phyloP scores from a whole-genome alignment of 2,797 vertebrate species.

The Myoxocephalus aenaeus region DNA sequence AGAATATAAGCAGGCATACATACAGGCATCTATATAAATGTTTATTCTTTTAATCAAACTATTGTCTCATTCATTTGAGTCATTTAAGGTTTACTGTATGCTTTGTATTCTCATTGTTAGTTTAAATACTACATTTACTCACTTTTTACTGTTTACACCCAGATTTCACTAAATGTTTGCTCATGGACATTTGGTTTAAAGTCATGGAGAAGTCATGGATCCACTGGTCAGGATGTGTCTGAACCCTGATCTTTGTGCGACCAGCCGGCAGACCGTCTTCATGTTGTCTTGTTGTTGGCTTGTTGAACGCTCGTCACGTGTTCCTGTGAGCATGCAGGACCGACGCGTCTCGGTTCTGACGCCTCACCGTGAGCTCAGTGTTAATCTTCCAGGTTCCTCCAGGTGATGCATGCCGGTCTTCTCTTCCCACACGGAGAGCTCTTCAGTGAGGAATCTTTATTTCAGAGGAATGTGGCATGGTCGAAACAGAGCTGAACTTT shows the following conservation, averaged over 20 bases:
- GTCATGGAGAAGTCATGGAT: too few relatives aligned
- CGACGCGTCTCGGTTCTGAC: slow-evolving; percentile 64
- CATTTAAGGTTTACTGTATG: too few relatives aligned
- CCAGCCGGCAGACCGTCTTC: background rate
- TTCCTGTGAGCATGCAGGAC: slow-evolving; percentile 17
- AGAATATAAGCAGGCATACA: too few relatives aligned
- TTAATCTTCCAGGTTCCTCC: slow-evolving; percentile 82
- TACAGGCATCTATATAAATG: too few relatives aligned
- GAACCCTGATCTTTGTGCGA: background rate
- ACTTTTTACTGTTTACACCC: too few relatives aligned
- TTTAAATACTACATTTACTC: too few relatives aligned
- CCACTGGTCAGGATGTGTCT: too few relatives aligned
- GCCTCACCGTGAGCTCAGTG: slow-evolving; percentile 50
- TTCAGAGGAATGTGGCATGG: slow-evolving; percentile 57
- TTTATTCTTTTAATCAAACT: too few relatives aligned
- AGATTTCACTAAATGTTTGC: too few relatives aligned
- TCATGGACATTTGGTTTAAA: too few relatives aligned
- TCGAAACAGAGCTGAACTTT: slow-evolving; percentile 35
- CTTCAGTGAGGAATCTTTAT: slow-evolving; percentile 38
- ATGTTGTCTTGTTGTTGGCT: background rate
- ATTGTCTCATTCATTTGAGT: too few relatives aligned
- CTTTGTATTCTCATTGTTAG: too few relatives aligned
- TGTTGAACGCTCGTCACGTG: background rate
- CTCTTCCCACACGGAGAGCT: slow-evolving; percentile 17
- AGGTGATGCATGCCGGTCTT: slow-evolving; percentile 46